Base-by-base conservation (phyloP, 2,797 vertebrate species). In the Poecilia gillii region DNA sequence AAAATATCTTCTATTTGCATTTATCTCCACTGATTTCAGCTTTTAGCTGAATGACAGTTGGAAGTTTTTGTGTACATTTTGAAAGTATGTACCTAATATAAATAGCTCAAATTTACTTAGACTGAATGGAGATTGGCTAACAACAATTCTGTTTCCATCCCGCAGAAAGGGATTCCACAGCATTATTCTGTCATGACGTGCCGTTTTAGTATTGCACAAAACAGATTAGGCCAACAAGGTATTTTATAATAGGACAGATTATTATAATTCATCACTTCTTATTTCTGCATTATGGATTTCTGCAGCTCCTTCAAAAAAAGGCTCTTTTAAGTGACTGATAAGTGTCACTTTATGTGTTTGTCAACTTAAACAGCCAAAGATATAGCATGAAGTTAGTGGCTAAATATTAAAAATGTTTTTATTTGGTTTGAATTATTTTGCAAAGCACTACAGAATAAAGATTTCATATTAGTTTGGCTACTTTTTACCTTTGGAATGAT, bases 401-500 rank as follows among this genome's bases (percentile, higher is more conserved):
- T 66, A 13, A 66, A 39, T 20, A 41, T 41, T 68, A 12, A 43
- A 70, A 23, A n/a, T 70, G 1, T 11, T 11, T 70, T 14, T n/a
- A 28, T 16, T 14, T 71, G 2, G 13, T 28, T 16, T 28, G 12
- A 46, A 46, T 45, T 18, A 23, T 39, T 68, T 66, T 36, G 6
- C 68, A 71, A 28, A 71, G 25, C 68, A 12, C 23, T 25, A 12
- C 20, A 70, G 66, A 36, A 28, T 53, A 43, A 31, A 51, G 3
- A 51, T 74, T 28, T 55, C 51, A 53, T 71, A 3, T 47, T 2
- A 2, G 45, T 68, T 62, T 20, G 70, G 4, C 28, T 33, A 73
- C 0, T 36, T 16, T 62, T 79, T 76, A 99, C 98, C 98, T 98
- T 99, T 14, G 98, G 98, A 90, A 99, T 98, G 85, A 97, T 91